A percentile compares a stretch with the other conserved stretches of the same genome.
These are phyloP conservation scores for Crypturellus undulatus DNA, from an alignment of 2,113 vertebrate species.

Conservation along the genomic window DNA sequence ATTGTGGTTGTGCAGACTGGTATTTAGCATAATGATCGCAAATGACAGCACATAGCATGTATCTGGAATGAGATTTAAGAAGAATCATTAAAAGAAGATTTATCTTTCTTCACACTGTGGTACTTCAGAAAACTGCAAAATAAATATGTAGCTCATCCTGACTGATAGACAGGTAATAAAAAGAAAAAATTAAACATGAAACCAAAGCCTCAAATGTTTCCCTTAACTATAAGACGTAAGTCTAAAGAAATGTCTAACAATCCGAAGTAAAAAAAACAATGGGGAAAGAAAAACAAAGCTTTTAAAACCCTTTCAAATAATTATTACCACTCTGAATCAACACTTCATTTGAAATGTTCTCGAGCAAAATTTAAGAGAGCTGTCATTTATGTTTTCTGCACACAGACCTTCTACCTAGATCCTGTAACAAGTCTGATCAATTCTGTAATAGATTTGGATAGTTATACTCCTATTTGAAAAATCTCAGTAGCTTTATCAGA, in stretches of 20 bases:
- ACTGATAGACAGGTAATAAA: neutral
- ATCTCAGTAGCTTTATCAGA: neutral
- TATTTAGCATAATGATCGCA: constrained; percentile 98
- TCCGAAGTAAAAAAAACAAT: neutral
- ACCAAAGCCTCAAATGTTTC: neutral
- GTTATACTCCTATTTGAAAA: neutral
- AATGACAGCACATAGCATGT: constrained; percentile 97
- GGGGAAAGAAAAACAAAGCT: neutral
- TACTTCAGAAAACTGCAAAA: neutral
- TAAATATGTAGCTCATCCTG: neutral
- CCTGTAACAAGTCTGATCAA: neutral
- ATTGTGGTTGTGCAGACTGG: constrained; percentile 97
- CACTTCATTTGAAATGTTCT: neutral
- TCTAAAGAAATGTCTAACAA: neutral
- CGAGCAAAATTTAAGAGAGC: neutral
- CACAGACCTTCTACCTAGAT: neutral
- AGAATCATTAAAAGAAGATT: neutral
- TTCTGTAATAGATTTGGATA: neutral
- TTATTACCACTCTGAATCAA: neutral
- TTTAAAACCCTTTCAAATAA: neutral
- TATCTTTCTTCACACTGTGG: neutral
- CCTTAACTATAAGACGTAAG: neutral
- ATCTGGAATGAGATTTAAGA: constrained; percentile 80
- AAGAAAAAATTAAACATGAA: neutral
- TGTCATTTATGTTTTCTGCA: neutral